phyloP scores from a whole-genome alignment of 2,888 invertebrate species.

The Odontocerum albicorne region DNA sequence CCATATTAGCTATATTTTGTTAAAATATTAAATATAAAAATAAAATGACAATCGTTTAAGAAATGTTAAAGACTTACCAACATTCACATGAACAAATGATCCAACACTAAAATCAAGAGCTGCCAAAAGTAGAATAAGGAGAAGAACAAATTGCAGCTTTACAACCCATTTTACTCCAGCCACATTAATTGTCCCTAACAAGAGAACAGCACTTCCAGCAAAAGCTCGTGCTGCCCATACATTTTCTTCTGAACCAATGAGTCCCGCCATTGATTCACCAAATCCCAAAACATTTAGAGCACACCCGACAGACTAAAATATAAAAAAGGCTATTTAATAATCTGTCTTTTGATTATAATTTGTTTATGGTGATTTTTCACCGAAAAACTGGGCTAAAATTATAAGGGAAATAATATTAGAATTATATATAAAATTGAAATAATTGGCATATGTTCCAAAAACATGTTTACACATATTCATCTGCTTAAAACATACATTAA shows the following conservation, averaged over 20 bases:
- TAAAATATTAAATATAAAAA: too few species aligned
- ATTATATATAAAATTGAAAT: too few species aligned
- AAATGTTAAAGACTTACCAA: too few species aligned
- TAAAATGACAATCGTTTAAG: slow-evolving; percentile 8
- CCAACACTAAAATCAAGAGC: slow-evolving; percentile 94
- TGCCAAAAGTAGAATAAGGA: slow-evolving; percentile 83
- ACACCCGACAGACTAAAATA: slow-evolving; percentile 86
- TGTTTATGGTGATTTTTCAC: too few species aligned
- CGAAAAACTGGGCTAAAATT: too few species aligned
- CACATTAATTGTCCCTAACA: slow-evolving; percentile 88
- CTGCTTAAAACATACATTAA: too few species aligned
- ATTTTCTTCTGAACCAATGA: slow-evolving; percentile 71
- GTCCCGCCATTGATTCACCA: slow-evolving; percentile 91
- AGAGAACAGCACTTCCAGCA: slow-evolving; percentile 82
- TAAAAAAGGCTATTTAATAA: not conserved
- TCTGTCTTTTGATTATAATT: too few species aligned
- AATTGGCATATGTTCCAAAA: too few species aligned
- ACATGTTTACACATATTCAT: too few species aligned
- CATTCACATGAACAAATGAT: slow-evolving; percentile 76
- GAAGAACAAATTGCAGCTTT: slow-evolving; percentile 86
- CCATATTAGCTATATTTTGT: too few species aligned
- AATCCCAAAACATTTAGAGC: slow-evolving; percentile 95
- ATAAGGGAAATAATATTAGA: too few species aligned
- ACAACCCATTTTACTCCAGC: slow-evolving; percentile 99
- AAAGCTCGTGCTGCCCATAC: slow-evolving; percentile 85